These are phyloP conservation scores for Protula sp. DNA, from an alignment of 2,888 invertebrate genomes.

Conservation along the genomic window DNA sequence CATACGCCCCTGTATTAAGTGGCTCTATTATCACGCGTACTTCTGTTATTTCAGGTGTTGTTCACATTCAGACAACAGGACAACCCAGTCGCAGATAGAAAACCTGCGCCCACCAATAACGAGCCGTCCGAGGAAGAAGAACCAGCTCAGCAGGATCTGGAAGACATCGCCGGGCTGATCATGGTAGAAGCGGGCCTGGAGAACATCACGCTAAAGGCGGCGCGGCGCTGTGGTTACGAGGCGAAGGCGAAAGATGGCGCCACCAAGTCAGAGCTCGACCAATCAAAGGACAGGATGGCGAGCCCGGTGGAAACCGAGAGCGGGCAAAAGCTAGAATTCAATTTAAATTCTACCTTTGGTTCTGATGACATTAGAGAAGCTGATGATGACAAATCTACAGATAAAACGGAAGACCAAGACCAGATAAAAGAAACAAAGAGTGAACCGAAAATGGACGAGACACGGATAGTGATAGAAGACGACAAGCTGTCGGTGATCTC, in stretches of 20 bases:
- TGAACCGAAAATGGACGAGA: no score
- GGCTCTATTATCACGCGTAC: no score
- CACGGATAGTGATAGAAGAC: no score
- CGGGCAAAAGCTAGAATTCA: background rate
- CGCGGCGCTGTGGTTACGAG: conserved; percentile 20
- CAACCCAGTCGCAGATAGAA: no score
- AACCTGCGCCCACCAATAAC: no score
- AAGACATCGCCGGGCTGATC: conserved; percentile 62
- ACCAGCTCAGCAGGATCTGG: no score
- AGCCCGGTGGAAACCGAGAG: background rate
- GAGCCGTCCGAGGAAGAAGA: no score
- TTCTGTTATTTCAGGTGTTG: no score
- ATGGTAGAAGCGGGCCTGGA: conserved; percentile 97
- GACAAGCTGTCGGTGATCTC: conserved; percentile 1
- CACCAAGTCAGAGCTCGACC: background rate
- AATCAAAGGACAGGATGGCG: background rate
- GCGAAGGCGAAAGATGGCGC: background rate
- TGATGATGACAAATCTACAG: background rate
- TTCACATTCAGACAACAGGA: no score
- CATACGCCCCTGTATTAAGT: no score
- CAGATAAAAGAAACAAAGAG: no score
- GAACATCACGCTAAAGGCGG: conserved; percentile 75
- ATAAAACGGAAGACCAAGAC: no score
- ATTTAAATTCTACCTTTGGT: background rate
- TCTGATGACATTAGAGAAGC: background rate